Percentiles rank a stretch among this genome's conserved stretches.
These are phyloP conservation scores for Helarctos malayanus DNA, from an alignment of 2,797 vertebrate genomes.

Conservation along the genomic window DNA sequence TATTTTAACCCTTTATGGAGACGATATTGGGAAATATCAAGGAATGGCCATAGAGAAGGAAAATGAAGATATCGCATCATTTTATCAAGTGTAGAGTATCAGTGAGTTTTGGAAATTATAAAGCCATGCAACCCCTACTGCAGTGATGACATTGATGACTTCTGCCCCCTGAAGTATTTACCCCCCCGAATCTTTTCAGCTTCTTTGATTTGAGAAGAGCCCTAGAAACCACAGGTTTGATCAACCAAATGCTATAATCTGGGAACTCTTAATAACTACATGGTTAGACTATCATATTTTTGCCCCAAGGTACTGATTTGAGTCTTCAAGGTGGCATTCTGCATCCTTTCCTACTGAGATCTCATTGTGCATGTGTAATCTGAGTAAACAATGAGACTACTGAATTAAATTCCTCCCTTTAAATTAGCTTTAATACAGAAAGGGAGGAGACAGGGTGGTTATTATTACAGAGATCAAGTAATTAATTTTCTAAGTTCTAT, in stretches of 20 bases:
- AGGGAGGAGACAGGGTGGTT: constrained; percentile 76
- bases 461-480: constrained; percentile 76
- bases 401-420: constrained; percentile 79
- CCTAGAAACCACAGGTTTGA: not conserved
- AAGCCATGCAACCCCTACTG: not conserved
- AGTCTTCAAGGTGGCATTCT: not conserved
- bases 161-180: not conserved
- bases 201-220: constrained; percentile 21
- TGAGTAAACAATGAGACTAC: constrained; percentile 74
- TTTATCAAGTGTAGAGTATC: not conserved
- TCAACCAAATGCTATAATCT: not conserved
- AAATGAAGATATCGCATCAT: not conserved
- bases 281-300: constrained; percentile 61
- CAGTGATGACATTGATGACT: not conserved
- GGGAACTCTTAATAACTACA: not conserved
- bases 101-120: not conserved
- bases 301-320: constrained; percentile 60
- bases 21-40: not conserved
- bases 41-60: not conserved
- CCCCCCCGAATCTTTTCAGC: not conserved
- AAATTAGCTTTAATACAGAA: constrained; percentile 81
- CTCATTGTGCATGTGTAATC: constrained; percentile 70
- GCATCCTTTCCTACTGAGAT: constrained; percentile 69
- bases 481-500: constrained; percentile 80
- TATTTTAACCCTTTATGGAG: not conserved